Evolutionary conservation across 92 coral and sea anemone species (phyloP).

Genomic region (Parazoanthus swiftii): DNA sequence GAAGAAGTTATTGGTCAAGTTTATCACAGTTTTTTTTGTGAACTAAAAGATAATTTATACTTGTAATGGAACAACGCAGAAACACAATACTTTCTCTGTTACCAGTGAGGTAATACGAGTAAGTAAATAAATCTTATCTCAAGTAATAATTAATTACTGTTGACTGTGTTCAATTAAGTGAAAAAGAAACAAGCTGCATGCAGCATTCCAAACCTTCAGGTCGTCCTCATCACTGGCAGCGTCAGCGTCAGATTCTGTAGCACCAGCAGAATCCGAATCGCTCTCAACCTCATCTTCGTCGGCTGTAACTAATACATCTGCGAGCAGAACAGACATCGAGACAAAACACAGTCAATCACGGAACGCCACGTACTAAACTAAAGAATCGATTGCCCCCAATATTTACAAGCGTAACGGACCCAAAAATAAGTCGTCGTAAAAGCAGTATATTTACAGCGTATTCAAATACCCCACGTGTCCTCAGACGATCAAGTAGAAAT

Average conservation of each 20-base stretch:
- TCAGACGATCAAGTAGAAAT: constrained; percentile 62
- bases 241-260: constrained; percentile 65
- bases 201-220: constrained; percentile 14
- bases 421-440: neutral
- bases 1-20: too few species aligned
- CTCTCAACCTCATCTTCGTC: constrained; percentile 89
- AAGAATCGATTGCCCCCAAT: constrained; percentile 31
- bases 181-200: neutral
- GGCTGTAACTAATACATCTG: constrained; percentile 68
- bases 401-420: neutral
- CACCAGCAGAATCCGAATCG: constrained; percentile 70
- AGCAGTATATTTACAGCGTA: neutral
- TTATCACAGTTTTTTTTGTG: too few species aligned
- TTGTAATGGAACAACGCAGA: neutral
- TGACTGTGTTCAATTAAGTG: neutral
- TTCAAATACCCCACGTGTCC: constrained; percentile 35
- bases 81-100: neutral
- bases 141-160: neutral
- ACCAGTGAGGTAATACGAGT: neutral
- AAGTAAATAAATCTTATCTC: neutral
- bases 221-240: constrained; percentile 61
- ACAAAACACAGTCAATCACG: constrained; percentile 48
- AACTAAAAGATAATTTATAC: too few species aligned
- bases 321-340: constrained; percentile 28
- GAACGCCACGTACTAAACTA: constrained; percentile 81